Evolutionary conservation across 2,113 vertebrate genomes (phyloP), one percentile per base, ranked within the genome.

Genomic region (Sinocyclocheilus grahami): DNA sequence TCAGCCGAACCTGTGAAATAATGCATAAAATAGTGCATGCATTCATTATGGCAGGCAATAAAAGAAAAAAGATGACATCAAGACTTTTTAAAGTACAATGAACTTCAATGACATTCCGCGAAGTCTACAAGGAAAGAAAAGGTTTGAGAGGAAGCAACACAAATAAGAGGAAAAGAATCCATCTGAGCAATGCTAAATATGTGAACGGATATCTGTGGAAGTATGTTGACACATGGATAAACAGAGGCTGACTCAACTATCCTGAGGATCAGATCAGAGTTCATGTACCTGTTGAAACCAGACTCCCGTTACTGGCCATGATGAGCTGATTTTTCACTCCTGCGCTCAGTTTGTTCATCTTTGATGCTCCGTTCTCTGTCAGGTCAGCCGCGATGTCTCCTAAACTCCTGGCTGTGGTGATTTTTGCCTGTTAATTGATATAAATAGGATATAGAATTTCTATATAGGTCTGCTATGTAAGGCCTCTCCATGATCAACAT

Each of bases 241-340:
- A 72, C 69, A 5, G 9, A 39, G 69, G 22, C 30, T 37, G 51
- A 78, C 16, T 72, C 51, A 37, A 18, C 22, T 20, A 37, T 69
- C 27, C 65, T 16, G 27, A 60, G 82, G 27, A 14, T 27, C 48
- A 30, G 48, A 53, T 30, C 30, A 10, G 42, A 39, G 33, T 22
- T 83, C 5, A 5, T 11, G 22, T 42, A 99, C 98, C 98, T 96
- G 98, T 98, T 9, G 98, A 99, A 78, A 98, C 97, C 87, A 99
- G 94, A 83, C 98, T 99, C 69, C 97, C 97, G 0, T 97, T 99
- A 93, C 98, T 99, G 75, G 98, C 97, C 94, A 96, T 98, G 89
- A 99, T 98, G n/a, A 97, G 93, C 88, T 97, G 97, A 88, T 96
- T 97, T 88, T 99, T 99, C 10, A 95, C 93, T 22, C 96, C 96